Evolutionary conservation across 2,888 invertebrate species (phyloP).

Genomic region (Agonopterix alstromeriana): DNA sequence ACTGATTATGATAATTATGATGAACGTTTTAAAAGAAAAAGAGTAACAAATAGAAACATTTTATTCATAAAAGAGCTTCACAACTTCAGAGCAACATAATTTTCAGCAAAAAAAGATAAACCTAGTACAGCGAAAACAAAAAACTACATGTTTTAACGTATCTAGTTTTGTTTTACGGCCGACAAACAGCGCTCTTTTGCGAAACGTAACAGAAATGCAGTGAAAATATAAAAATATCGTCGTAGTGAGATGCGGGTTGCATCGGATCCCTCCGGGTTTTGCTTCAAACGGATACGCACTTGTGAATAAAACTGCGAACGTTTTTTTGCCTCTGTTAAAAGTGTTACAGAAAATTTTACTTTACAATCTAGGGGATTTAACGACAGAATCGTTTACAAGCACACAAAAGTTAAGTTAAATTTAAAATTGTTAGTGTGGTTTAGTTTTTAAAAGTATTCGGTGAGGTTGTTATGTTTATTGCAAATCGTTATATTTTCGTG

Average conservation of each 20-base stretch:
- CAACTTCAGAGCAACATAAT: constrained; percentile 1
- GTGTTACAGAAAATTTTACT: too few species aligned
- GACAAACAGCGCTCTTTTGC: constrained; percentile 46
- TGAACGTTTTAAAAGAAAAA: too few species aligned
- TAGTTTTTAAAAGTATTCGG: too few species aligned
- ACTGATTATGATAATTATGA: too few species aligned
- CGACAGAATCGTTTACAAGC: too few species aligned
- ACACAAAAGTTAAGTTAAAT: too few species aligned
- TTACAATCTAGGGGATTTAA: too few species aligned
- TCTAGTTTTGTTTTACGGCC: constrained; percentile 46
- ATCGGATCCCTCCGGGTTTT: constrained; percentile 40
- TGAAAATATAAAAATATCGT: constrained; percentile 59
- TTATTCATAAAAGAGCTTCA: neutral
- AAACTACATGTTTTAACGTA: constrained; percentile 28
- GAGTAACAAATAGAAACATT: too few species aligned
- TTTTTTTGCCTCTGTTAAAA: too few species aligned
- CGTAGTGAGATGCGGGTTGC: constrained; percentile 40
- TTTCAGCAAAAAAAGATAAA: constrained; percentile 2
- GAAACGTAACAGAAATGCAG: constrained; percentile 43
- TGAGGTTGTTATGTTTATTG: too few species aligned
- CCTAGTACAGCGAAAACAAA: constrained; percentile 8
- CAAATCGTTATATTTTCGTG: too few species aligned
- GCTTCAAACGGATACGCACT: constrained; percentile 34
- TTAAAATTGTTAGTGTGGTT: too few species aligned
- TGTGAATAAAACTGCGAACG: neutral